Base-by-base conservation (phyloP, 1,140 invertebrate species). In the Lasioglossum albipes region DNA sequence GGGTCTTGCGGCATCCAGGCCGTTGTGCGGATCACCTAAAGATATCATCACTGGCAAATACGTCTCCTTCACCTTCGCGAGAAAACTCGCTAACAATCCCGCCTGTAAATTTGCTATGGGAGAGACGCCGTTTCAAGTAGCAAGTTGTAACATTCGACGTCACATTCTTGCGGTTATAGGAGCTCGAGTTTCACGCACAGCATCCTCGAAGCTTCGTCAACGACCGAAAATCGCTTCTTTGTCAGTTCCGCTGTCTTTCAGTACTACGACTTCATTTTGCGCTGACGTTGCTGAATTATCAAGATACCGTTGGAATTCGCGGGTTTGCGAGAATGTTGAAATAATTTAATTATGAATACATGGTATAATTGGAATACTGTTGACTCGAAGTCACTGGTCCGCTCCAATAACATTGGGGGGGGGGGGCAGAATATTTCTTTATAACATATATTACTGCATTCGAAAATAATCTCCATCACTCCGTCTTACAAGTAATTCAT, bases 1-100 rank as follows among this genome's bases (percentile, higher is more conserved):
- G 84, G 87, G 88, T 90, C 88, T 73, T 41, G 64, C 54, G 73
- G 72, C 75, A 65, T 81, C 73, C 75, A 49, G 57, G 61, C 54
- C 41, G 70, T 62, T 67, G 52, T 49, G 79, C 64, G 65, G 77
- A 75, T 88, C 76, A 45, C 73, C 74, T 81, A 81, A 85, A 87
- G 79, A 70, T 54, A 69, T 75, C 74, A 68, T 73, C 81, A 78
- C 64, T 57, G 79, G 62, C 65, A 61, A 27, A 57, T 49, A 75
- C 61, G 49, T 75, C 75, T 71, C 62, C 72, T 73, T 73, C 73
- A 20, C 12, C 49, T 81, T 57, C 41, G 27, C 31, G 27, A 27
- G 45, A 73, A 79, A 75, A 79, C 66, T 64, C 80, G 67, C 64
- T 64, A 59, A 61, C 52, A n/a, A 66, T 49, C 65, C 45, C 62